Conservation (phyloP, 1,140 invertebrate species). For the Oreohelix idahoensis region DNA sequence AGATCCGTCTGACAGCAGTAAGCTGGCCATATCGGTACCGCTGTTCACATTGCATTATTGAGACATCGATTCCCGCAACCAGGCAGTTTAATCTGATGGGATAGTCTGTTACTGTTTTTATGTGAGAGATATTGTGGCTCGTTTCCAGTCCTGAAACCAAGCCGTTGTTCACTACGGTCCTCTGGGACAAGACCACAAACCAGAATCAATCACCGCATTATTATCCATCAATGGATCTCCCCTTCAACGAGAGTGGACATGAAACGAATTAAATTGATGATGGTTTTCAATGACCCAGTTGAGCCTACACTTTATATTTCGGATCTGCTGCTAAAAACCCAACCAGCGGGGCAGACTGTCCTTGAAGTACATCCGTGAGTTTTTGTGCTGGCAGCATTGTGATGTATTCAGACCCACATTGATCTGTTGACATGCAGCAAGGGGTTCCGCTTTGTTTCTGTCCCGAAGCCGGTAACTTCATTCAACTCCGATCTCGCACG, state of each 20-base stretch:
- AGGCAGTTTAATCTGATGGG: background rate
- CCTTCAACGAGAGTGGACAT: background rate
- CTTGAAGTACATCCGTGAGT: background rate
- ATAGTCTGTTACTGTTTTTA: background rate
- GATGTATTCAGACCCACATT: background rate
- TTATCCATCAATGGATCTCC: background rate
- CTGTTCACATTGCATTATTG: background rate
- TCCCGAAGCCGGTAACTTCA: background rate
- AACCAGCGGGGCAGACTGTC: background rate
- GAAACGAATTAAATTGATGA: background rate
- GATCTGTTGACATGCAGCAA: slow-evolving; percentile 9
- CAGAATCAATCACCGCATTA: background rate
- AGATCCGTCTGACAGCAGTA: background rate
- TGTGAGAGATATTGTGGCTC: background rate
- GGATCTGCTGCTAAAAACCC: background rate
- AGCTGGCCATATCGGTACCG: background rate
- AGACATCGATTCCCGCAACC: background rate
- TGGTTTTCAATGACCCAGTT: background rate
- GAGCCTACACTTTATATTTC: background rate
- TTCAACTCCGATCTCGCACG: background rate
- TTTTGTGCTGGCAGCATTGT: background rate
- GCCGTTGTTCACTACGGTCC: background rate
- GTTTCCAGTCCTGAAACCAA: background rate
- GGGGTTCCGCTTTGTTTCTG: background rate
- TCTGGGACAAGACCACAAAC: background rate